A percentile compares a stretch with the other conserved stretches of the same genome.
phyloP scores from a whole-genome alignment of 1,140 invertebrate species.

The Monochamus saltuarius region DNA sequence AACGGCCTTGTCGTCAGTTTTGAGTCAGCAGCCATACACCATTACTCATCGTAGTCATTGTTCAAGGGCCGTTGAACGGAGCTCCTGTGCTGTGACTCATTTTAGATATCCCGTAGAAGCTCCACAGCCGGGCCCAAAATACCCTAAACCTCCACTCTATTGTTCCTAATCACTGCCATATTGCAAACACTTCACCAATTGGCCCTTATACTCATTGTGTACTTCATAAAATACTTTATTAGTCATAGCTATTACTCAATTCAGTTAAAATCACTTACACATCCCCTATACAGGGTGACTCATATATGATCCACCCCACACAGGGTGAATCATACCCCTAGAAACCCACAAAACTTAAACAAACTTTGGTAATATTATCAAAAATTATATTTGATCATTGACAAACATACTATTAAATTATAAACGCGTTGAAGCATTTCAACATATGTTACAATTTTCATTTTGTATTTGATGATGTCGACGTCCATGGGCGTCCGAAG shows the following conservation, averaged over 20 bases:
- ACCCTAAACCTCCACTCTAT: constrained; percentile 3
- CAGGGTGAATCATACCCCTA: no score
- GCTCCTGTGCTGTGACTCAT: constrained; percentile 12
- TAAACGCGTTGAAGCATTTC: no score
- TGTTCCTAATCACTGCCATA: constrained; percentile 14
- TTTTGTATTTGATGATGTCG: no score
- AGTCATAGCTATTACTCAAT: constrained; percentile 10
- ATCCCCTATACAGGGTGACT: no score
- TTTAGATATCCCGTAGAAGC: constrained; percentile 4
- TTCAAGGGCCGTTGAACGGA: constrained; percentile 16
- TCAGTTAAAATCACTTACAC: neutral
- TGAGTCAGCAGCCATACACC: constrained; percentile 16
- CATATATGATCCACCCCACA: no score
- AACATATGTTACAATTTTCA: no score
- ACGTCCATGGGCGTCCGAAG: no score
- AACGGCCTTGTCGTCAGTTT: constrained; percentile 17
- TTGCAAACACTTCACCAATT: constrained; percentile 11
- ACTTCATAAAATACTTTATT: constrained; percentile 1
- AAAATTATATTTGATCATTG: no score
- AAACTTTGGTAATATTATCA: no score
- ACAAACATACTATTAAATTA: no score
- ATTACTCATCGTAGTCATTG: constrained; percentile 18
- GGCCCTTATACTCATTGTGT: neutral
- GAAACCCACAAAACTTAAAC: no score
- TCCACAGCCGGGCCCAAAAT: neutral